phyloP scores from a whole-genome alignment of 2,113 vertebrate species.

The Campylorhamphus procurvoides region DNA sequence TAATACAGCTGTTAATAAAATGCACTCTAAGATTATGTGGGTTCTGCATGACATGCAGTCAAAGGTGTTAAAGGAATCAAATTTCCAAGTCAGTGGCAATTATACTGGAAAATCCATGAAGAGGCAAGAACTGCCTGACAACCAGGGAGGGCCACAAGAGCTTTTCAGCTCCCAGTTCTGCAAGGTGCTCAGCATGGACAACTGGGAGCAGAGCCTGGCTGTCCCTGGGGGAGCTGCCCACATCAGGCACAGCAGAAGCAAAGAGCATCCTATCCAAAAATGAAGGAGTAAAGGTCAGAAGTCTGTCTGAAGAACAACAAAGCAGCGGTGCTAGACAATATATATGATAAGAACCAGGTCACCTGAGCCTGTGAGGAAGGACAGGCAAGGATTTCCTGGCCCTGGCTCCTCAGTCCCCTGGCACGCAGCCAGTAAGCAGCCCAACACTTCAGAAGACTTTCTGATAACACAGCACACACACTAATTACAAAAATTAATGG shows the following conservation, averaged over 20 bases:
- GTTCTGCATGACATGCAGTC: not conserved
- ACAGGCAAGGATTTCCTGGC: not conserved
- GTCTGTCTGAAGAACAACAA: not conserved
- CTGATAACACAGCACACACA: not conserved
- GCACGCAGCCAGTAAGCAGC: not conserved
- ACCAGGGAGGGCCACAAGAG: not conserved
- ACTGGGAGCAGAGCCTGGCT: not conserved
- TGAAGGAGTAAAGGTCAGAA: not conserved
- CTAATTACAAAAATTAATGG: not conserved
- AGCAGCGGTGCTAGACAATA: not conserved
- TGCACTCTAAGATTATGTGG: accelerated
- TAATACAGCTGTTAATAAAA: not conserved
- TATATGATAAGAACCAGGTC: not conserved
- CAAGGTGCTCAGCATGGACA: not conserved
- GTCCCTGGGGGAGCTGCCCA: not conserved
- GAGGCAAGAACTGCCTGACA: not conserved
- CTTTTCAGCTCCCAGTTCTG: not conserved
- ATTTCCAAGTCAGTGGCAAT: slow-evolving; percentile 16
- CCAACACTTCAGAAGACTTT: not conserved
- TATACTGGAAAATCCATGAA: not conserved
- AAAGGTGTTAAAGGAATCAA: not conserved
- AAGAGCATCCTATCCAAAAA: not conserved
- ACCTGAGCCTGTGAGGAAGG: not conserved
- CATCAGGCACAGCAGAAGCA: not conserved
- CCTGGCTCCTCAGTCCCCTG: not conserved